phyloP scores from a whole-genome alignment of 2,113 vertebrate species.

The Potamarius usumacintae region DNA sequence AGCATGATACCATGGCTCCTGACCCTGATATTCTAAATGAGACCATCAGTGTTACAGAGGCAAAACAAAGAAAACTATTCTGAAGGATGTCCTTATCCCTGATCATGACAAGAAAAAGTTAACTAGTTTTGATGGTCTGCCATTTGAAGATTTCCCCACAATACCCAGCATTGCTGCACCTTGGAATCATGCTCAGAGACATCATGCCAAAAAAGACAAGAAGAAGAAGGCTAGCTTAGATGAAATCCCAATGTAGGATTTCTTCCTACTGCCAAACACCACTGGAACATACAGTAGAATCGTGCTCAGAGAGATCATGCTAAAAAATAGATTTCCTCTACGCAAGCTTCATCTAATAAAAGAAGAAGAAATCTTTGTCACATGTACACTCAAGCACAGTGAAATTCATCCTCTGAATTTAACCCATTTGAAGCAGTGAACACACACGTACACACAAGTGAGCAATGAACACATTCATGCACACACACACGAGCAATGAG shows the following conservation, averaged over 20 bases:
- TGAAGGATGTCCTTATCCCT: slow-evolving; percentile 12
- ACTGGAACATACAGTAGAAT: slow-evolving; percentile 18
- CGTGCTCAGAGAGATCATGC: slow-evolving; percentile 32
- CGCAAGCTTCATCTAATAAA: not conserved
- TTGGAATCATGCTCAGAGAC: slow-evolving; percentile 42
- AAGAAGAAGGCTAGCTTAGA: slow-evolving; percentile 28
- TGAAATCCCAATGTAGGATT: slow-evolving; percentile 31
- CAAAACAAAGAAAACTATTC: slow-evolving; percentile 23
- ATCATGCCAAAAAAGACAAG: slow-evolving; percentile 24
- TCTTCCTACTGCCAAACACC: slow-evolving; percentile 15
- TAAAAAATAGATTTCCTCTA: not conserved
- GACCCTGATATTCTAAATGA: slow-evolving; percentile 13
- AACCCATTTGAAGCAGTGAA: too few species aligned
- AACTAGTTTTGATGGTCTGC: not conserved
- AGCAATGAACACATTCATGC: too few species aligned
- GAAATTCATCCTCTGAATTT: too few species aligned
- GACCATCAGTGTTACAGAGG: slow-evolving; percentile 4
- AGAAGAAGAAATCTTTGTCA: not conserved
- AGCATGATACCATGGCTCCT: slow-evolving; percentile 32
- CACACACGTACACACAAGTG: too few species aligned
- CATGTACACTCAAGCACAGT: too few species aligned
- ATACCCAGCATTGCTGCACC: slow-evolving; percentile 30
- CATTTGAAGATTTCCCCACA: slow-evolving; percentile 36
- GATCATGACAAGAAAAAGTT: slow-evolving; percentile 43
- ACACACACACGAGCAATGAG: too few species aligned